These are phyloP conservation scores for Gisinianus flammeolus DNA, from an alignment of 2,888 invertebrate species.

Conservation along the genomic window DNA sequence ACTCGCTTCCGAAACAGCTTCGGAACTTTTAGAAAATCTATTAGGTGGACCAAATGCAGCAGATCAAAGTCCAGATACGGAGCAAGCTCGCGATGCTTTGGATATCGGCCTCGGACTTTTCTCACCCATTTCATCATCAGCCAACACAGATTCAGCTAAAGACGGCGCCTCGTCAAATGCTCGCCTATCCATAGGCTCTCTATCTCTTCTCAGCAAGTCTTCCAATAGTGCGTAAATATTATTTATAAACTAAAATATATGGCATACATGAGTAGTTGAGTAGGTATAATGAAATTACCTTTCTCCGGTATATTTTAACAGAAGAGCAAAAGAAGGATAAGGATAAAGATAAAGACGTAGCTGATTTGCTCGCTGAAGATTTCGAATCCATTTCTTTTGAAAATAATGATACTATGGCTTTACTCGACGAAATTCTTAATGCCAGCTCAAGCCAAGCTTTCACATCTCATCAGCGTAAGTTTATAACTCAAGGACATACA, in stretches of 20 bases:
- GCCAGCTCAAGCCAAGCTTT: slow-evolving; percentile 30
- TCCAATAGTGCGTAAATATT: slow-evolving; percentile 12
- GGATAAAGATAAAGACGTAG: slow-evolving; percentile 48
- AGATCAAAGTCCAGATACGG: slow-evolving; percentile 56
- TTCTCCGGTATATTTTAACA: too few species aligned
- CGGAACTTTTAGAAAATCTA: slow-evolving; percentile 54
- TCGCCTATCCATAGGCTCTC: slow-evolving; percentile 47
- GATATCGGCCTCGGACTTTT: slow-evolving; percentile 52
- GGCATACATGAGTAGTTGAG: not conserved
- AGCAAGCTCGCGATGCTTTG: slow-evolving; percentile 54
- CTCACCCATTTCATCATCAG: slow-evolving; percentile 14
- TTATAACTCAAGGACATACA: not conserved
- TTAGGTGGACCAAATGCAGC: slow-evolving; percentile 44
- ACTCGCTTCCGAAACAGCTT: slow-evolving; percentile 41
- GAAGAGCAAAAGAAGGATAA: slow-evolving; percentile 48
- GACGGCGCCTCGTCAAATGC: slow-evolving; percentile 27
- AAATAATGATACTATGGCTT: slow-evolving; percentile 54
- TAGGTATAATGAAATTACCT: too few species aligned
- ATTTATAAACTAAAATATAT: not conserved
- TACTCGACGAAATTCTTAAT: slow-evolving; percentile 56
- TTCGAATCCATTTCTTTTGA: slow-evolving; percentile 54
- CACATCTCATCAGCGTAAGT: slow-evolving; percentile 40
- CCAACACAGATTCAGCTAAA: not conserved
- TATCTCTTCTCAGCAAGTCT: slow-evolving; percentile 33
- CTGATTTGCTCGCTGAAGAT: slow-evolving; percentile 55